Base-by-base conservation (phyloP, 2,888 invertebrate species). In the Plebejus argus region DNA sequence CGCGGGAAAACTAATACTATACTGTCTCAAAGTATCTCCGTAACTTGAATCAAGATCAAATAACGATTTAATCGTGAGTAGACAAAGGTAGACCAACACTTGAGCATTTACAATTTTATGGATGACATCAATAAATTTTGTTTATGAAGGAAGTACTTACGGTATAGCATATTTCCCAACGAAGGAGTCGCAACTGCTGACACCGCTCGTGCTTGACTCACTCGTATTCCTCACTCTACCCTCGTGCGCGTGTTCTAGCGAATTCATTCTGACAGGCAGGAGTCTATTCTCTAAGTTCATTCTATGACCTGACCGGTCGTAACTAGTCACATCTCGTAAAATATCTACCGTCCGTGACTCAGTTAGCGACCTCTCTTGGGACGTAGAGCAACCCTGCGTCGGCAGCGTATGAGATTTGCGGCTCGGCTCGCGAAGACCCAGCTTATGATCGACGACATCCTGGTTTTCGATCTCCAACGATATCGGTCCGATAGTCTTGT, bases 201-300 rank as follows among this genome's bases (percentile, higher is more conserved):
- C 96, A 70, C 97, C 97, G 80, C 97, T 97, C 0, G 97, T 97
- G 78, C 96, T 97, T 1, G 97, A 97, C 86, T 97, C 97, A n/a
- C 94, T 94, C 0, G 92, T 94, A 79, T 94, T 93, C 79, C 94
- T 87, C 56, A 93, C 91, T 76, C 94, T 84, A 3, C 92, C 93
- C 79, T 94, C 94, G 58, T 90, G 90, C 3, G 89, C 85, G 74
- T 92, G 89, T 18, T 94, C 94, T 70, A 92, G 79, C 0, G 93
- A 93, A 79, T 91, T 93, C 87, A 92, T 89, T 79, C 93, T 85
- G 0, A 89, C 90, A 53, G 90, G 85, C 75, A 89, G 49, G 66
- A 90, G 82, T 79, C 90, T 86, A 80, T 88, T 90, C 79, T 91
- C 91, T 8, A 83, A 79, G 76, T 87, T 85, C 78, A 85, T 82